Base-by-base conservation (phyloP, 2,113 vertebrate species). In the Siniperca knerii region DNA sequence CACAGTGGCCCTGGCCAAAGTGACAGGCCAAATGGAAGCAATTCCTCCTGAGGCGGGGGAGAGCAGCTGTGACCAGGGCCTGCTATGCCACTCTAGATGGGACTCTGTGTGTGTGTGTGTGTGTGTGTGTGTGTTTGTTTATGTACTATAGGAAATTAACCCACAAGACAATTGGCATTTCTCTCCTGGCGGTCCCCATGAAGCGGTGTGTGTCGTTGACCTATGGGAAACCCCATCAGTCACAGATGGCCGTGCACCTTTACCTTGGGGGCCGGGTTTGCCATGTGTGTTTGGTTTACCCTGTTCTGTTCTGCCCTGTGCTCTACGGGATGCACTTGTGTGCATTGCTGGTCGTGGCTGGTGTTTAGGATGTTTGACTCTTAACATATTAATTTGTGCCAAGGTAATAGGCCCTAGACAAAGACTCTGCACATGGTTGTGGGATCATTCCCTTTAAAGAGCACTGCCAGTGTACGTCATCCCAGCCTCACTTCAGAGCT, bases 1-100 rank as follows among this genome's bases (percentile, higher is more conserved):
- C 95, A 94, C 92, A 95, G 95, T 94, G 89, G 92, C 89, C 92
- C 87, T 90, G 85, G 85, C 74, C 91, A 93, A 94, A 94, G 91
- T 12, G 94, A 95, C 95, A 96, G 95, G 94, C 95, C 95, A 95
- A 95, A 97, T 95, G 93, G 96, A 97, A 94, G 95, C 95, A 96
- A 96, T 97, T 97, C 95, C 92, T 95, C 93, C 93, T 92, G 89
- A 94, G 96, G 95, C 94, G 70, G 89, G 88, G 94, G 92, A 91
- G 87, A 96, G 95, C 96, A 96, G 96, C 96, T 97, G 96, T 3
- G 50, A 93, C 96, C 94, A 84, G 77, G 93, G 82, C 92, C 87
- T 77, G 92, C 94, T 91, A 93, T 93, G 94, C 90, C 93, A 88
- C 91, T 86, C 86, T 81, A 92, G 90, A 93, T 81, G 86, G 83